Evolutionary conservation across 2,888 invertebrate species (phyloP).

Genomic region (Megastigmus dorsalis): DNA sequence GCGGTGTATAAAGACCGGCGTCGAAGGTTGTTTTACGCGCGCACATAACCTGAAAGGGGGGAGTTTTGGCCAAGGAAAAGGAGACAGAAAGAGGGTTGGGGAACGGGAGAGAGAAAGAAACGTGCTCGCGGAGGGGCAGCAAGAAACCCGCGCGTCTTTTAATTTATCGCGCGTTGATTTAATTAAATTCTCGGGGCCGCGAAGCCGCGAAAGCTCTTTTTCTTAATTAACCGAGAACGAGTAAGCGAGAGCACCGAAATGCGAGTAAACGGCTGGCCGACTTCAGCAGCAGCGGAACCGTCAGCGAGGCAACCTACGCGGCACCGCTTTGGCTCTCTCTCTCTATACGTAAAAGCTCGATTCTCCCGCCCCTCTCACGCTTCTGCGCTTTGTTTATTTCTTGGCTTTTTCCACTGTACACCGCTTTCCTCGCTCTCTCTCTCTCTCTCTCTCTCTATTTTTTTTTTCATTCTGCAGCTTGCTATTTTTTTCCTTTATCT

Average conservation of each 20-base stretch:
- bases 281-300: background rate
- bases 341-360: background rate
- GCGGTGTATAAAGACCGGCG: background rate
- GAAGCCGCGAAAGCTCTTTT: constrained; percentile 57
- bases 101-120: background rate
- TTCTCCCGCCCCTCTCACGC: no score
- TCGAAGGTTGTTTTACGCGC: constrained; percentile 16
- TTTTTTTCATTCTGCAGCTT: no score
- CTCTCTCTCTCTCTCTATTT: background rate
- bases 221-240: constrained; percentile 62
- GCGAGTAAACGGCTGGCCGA: constrained; percentile 40
- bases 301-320: background rate
- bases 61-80: background rate
- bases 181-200: constrained; percentile 60
- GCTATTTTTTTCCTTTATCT: background rate
- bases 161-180: constrained; percentile 66
- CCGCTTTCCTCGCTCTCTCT: background rate
- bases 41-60: constrained; percentile 5
- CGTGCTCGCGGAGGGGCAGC: background rate
- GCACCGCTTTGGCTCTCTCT: background rate
- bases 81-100: background rate
- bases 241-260: constrained; percentile 33
- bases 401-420: background rate
- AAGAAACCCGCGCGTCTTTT: constrained; percentile 53
- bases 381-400: constrained; percentile 6